Conservation (phyloP, 2,113 vertebrate species). For the Muscicapa adusta region DNA sequence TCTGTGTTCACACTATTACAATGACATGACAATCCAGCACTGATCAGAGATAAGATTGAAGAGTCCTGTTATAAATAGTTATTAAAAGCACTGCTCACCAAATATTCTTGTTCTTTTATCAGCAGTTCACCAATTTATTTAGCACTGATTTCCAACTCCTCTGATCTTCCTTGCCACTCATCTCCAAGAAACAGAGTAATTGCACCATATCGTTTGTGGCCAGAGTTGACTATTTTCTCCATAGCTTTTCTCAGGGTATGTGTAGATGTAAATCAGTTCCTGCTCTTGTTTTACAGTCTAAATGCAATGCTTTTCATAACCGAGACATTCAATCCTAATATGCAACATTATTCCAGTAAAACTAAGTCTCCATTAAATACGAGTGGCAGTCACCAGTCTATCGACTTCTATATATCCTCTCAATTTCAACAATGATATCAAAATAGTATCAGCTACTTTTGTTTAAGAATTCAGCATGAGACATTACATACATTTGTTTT, state of each 20-base stretch:
- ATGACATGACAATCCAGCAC: conserved; percentile 34
- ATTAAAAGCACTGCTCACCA: conserved; percentile 14
- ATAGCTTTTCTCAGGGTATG: not conserved
- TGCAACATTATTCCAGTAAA: conserved; percentile 59
- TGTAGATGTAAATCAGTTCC: conserved; percentile 31
- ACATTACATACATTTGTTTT: not conserved
- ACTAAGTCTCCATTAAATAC: conserved; percentile 43
- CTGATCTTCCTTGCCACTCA: not conserved
- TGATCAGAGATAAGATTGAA: conserved; percentile 28
- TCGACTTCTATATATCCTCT: conserved; percentile 2
- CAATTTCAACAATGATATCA: conserved; percentile 12
- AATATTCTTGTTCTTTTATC: not conserved
- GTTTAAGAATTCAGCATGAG: conserved; percentile 23
- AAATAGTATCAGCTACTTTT: conserved; percentile 27
- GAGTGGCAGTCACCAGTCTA: conserved; percentile 18
- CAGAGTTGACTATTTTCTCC: conserved; percentile 41
- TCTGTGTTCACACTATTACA: conserved; percentile 19
- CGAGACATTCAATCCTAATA: conserved; percentile 63
- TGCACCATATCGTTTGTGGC: conserved; percentile 8
- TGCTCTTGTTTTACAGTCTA: conserved; percentile 19
- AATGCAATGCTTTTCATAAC: conserved; percentile 53
- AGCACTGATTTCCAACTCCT: not conserved
- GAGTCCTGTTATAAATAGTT: conserved; percentile 34
- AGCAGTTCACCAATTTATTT: not conserved
- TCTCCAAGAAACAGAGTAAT: conserved; percentile 16